Conservation (phyloP, 2,797 vertebrate genomes). For the Melanotaenia parkinsoni region DNA sequence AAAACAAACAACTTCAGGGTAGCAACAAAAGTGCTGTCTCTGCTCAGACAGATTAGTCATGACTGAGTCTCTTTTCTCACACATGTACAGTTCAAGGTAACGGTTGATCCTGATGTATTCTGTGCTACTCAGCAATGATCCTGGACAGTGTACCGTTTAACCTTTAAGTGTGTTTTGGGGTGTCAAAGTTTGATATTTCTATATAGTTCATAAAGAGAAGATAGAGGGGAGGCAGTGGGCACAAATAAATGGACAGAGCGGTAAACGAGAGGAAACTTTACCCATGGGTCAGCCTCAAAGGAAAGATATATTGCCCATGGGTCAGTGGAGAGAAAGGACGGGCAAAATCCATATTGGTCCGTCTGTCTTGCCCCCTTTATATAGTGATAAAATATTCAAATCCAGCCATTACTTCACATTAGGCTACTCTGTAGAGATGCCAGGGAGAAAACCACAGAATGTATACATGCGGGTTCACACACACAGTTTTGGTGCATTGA, state of each 20-base stretch:
- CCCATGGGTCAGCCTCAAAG: conserved; percentile 82
- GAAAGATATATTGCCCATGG: conserved; percentile 85
- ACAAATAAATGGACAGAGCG: conserved; percentile 84
- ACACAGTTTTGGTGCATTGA: conserved; percentile 80
- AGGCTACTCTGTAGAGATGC: conserved; percentile 83
- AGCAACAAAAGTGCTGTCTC: conserved; percentile 45
- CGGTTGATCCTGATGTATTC: conserved; percentile 17
- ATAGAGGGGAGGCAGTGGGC: conserved; percentile 70
- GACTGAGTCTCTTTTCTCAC: conserved; percentile 36
- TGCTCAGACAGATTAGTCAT: conserved; percentile 66
- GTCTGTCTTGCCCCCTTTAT: conserved; percentile 85
- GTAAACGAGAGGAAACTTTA: conserved; percentile 83
- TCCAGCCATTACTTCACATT: conserved; percentile 89
- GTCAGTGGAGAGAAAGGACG: conserved; percentile 81
- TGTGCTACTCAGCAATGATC: conserved; percentile 5
- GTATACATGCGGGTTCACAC: conserved; percentile 82
- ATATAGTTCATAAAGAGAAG: conserved; percentile 64
- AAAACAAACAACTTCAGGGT: conserved; percentile 56
- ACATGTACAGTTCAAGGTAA: conserved; percentile 24
- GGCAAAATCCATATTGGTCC: conserved; percentile 86
- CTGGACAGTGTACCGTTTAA: conserved; percentile 2
- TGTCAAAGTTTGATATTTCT: conserved; percentile 57
- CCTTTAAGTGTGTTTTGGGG: conserved; percentile 7
- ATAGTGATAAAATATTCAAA: conserved; percentile 91
- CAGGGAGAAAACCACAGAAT: conserved; percentile 87